These are phyloP conservation scores for Coilia nasus DNA, from an alignment of 2,797 vertebrate species.

Conservation along the genomic window DNA sequence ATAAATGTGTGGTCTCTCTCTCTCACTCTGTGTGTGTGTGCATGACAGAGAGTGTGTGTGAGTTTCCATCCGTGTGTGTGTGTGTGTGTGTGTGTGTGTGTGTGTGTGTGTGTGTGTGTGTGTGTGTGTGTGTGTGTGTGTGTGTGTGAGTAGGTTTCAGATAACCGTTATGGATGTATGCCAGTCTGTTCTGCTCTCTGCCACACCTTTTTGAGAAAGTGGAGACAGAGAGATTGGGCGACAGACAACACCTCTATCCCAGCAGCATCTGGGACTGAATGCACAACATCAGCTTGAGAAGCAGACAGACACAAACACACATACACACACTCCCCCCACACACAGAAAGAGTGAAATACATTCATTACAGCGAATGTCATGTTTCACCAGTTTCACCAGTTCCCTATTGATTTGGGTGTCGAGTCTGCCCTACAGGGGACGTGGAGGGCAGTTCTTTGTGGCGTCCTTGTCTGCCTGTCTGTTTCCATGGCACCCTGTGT, in stretches of 20 bases:
- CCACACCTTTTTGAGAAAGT: conserved; percentile 1
- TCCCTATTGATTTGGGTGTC: not conserved
- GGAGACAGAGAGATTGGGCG: conserved; percentile 35
- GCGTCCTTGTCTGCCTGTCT: not conserved
- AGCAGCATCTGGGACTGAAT: conserved; percentile 26
- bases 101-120: no score
- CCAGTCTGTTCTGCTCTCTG: not conserved
- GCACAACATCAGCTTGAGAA: not conserved
- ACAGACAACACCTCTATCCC: conserved; percentile 41
- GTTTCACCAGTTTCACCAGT: not conserved
- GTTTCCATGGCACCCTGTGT: not conserved
- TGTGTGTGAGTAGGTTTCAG: not conserved
- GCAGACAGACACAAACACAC: not conserved
- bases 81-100: not conserved
- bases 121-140: not conserved
- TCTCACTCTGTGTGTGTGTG: not conserved
- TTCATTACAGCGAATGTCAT: not conserved
- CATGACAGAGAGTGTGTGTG: not conserved
- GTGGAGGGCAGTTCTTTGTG: not conserved
- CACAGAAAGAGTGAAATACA: not conserved
- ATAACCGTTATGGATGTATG: not conserved
- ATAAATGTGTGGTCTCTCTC: no score
- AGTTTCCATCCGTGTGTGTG: not conserved
- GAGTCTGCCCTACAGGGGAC: not conserved
- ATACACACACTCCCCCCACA: not conserved